Percentiles rank a stretch among this genome's conserved stretches.
Evolutionary conservation across 2,797 vertebrate species (phyloP).

Genomic region (Trachops cirrhosus): DNA sequence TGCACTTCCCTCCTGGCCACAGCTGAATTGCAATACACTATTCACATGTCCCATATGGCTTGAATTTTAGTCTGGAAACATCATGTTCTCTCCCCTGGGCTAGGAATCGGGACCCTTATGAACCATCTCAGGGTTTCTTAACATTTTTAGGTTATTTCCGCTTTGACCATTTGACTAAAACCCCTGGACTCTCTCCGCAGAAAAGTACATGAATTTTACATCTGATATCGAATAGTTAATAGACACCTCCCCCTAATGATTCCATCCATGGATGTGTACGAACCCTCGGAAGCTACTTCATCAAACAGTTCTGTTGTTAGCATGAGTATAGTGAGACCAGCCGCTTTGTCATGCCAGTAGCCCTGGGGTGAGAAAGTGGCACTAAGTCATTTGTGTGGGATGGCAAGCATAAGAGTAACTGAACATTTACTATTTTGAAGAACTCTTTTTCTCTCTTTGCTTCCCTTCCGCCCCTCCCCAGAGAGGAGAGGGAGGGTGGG

Average conservation of each 20-base stretch:
- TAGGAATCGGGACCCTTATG: not conserved
- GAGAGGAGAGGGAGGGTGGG: not conserved
- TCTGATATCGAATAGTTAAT: not conserved
- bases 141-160: conserved; percentile 14
- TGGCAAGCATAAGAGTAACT: not conserved
- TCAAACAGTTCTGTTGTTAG: not conserved
- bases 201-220: not conserved
- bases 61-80: not conserved
- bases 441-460: not conserved
- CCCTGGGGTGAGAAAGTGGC: not conserved
- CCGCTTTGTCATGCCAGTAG: not conserved
- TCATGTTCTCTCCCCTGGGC: not conserved
- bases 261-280: not conserved
- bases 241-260: not conserved
- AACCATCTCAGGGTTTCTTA: not conserved
- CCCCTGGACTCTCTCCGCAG: not conserved
- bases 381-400: not conserved
- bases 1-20: not conserved
- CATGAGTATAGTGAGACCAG: not conserved
- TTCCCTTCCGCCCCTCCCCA: not conserved
- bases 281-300: not conserved
- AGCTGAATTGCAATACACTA: not conserved
- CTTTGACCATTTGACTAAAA: conserved; percentile 26
- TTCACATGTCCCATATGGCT: not conserved
- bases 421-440: not conserved